These are phyloP conservation scores for Silurus glanis DNA, from an alignment of 2,113 vertebrate genomes.

Conservation along the genomic window DNA sequence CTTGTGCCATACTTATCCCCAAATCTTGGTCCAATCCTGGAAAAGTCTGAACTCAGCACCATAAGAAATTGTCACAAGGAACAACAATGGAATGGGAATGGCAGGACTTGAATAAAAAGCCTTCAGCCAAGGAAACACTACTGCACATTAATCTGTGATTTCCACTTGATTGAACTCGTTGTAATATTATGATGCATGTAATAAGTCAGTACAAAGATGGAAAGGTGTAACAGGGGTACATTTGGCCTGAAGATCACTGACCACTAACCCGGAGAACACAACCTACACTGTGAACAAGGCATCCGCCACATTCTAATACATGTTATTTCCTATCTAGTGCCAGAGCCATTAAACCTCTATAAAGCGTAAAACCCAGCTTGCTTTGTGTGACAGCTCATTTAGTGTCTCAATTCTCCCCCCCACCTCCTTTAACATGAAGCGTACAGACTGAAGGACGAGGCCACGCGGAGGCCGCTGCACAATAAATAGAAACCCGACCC, in stretches of 20 bases:
- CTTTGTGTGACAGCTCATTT: neutral
- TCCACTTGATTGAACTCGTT: neutral
- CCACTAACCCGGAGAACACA: neutral
- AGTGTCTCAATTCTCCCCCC: neutral
- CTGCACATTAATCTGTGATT: neutral
- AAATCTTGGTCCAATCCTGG: neutral
- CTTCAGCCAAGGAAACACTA: neutral
- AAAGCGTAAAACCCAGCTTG: neutral
- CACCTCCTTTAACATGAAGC: neutral
- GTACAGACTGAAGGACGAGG: neutral
- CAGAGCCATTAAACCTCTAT: neutral
- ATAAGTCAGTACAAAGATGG: neutral
- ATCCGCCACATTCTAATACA: neutral
- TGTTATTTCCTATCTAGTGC: neutral
- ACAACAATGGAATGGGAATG: neutral
- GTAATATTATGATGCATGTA: neutral
- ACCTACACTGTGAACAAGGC: neutral
- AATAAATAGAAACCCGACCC: no score
- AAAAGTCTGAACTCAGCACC: no score
- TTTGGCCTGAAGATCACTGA: neutral
- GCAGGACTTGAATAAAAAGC: neutral
- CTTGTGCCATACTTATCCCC: neutral
- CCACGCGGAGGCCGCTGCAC: neutral
- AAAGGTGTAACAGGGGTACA: neutral
- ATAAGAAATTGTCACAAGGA: no score